phyloP scores from a whole-genome alignment of 2,797 vertebrate genomes.

The Acanthiza pusilla region DNA sequence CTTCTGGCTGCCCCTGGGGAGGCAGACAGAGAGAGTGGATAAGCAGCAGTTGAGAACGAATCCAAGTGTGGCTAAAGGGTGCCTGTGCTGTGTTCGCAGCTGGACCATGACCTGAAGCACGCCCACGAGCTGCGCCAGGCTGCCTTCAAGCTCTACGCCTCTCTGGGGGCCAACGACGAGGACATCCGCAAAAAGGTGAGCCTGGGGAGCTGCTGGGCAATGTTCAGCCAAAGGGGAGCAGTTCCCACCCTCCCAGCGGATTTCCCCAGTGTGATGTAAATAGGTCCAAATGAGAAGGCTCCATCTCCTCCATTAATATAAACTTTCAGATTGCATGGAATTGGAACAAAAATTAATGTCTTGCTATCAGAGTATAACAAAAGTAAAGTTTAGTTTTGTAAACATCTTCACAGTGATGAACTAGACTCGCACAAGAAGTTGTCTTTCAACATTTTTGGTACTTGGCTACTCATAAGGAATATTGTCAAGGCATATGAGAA shows the following conservation, averaged over 20 bases:
- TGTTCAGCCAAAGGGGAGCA: not conserved
- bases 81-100: constrained; percentile 68
- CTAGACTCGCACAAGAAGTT: constrained; percentile 32
- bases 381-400: constrained; percentile 46
- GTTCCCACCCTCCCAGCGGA: not conserved
- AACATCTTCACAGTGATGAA: not conserved
- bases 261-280: not conserved
- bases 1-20: not conserved
- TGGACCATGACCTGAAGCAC: constrained; percentile 98
- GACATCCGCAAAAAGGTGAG: constrained; percentile 98
- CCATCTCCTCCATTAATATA: not conserved
- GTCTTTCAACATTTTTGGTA: constrained; percentile 39
- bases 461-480: constrained; percentile 44
- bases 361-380: not conserved
- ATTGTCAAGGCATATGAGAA: constrained; percentile 26
- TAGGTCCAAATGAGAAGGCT: constrained; percentile 25
- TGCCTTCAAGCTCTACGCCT: constrained; percentile 98
- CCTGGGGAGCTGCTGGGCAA: not conserved
- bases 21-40: not conserved
- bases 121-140: constrained; percentile 97
- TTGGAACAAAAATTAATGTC: constrained; percentile 32
- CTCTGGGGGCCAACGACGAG: constrained; percentile 96
- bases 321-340: constrained; percentile 32
- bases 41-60: not conserved
- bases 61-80: not conserved